Evolutionary conservation across 2,888 invertebrate species (phyloP).

Genomic region (Nasonovia ribisnigri): DNA sequence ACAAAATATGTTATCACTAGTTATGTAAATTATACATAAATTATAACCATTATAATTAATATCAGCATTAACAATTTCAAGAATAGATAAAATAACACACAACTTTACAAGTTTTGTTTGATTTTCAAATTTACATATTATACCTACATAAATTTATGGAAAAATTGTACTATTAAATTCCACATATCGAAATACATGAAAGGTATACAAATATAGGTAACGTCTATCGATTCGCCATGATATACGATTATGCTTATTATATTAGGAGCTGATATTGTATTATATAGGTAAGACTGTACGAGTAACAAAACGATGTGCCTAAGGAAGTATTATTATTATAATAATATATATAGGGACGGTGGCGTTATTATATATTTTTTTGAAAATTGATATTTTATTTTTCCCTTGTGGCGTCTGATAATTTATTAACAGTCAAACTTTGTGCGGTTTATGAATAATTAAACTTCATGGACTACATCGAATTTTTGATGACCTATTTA

Average conservation of each 20-base stretch:
- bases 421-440: neutral
- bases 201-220: neutral
- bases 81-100: too few relatives aligned
- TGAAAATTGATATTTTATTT: neutral
- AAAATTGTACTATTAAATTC: too few relatives aligned
- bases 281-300: neutral
- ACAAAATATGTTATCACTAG: too few relatives aligned
- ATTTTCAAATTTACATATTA: too few relatives aligned
- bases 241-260: neutral
- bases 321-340: neutral
- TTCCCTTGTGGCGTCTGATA: neutral
- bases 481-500: neutral
- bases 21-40: too few relatives aligned
- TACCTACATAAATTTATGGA: too few relatives aligned
- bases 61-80: too few relatives aligned
- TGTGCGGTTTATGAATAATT: neutral
- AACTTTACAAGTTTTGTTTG: too few relatives aligned
- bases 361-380: neutral
- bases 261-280: neutral
- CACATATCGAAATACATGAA: neutral
- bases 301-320: neutral
- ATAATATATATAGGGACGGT: neutral
- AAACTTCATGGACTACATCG: neutral
- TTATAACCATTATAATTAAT: too few relatives aligned
- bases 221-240: neutral